Evolutionary conservation across 2,113 vertebrate species (phyloP), one percentile per base, ranked within the genome.

Genomic region (Carettochelys insculpta): DNA sequence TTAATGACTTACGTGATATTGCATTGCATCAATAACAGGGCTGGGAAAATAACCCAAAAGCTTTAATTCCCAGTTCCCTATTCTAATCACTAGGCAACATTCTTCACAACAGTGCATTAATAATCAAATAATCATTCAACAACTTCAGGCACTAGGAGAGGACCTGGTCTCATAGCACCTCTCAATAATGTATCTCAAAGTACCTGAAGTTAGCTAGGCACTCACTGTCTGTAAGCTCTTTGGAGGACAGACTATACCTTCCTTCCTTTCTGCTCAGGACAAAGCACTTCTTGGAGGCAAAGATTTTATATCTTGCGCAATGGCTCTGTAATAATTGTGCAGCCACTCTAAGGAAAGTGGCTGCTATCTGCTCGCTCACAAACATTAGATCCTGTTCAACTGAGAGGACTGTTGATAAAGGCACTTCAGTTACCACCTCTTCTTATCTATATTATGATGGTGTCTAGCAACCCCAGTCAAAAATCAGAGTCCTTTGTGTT

Each of bases 211-310:
- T 4, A 56, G 31, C 29, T 73, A 58, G 45, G 81, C 82, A 38
- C 34, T 20, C 61, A 38, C 8, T 65, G 38, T 31, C 34, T 24
- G 3, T 6, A 11, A 80, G 6, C 43, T n/a, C 73, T 34, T 48
- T 34, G 50, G 4, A 51, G 50, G 43, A 89, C 75, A 27, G 38
- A n/a, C 75, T 41, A 25, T 12, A 51, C 16, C 19, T 82, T 41
- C 27, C 65, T 75, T 29, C 4, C 77, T 17, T 83, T 79, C 85
- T 47, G 58, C 51, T 50, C n/a, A 80, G 53, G 75, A 76, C 9
- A 76, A 54, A 8, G 6, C 3, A 9, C 56, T 77, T 14, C 25
- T 61, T 31, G 3, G 0, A 0, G 34, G 24, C 25, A 29, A 50
- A 27, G 22, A 22, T 34, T 45, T 75, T 54, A 53, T 31, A 47